Base-by-base conservation (phyloP, 2,113 vertebrate genomes). In the Lota lota region DNA sequence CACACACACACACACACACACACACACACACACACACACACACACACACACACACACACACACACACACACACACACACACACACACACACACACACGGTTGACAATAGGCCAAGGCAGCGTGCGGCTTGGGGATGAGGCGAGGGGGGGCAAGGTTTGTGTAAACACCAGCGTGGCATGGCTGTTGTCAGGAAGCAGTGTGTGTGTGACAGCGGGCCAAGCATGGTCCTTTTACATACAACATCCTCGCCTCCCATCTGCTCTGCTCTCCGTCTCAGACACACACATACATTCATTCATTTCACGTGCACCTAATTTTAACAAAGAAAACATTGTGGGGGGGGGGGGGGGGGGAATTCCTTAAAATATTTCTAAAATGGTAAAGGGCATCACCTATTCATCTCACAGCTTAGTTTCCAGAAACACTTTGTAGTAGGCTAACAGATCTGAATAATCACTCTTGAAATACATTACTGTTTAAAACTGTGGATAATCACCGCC, bases 151-250 rank as follows among this genome's bases (percentile, higher is more conserved):
- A 60, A 79, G 73, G 69, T 81, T 71, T 78, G 80, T 86, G 80
- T 92, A 91, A 92, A 92, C 89, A 88, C 57, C 16, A 51, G 71
- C 56, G 53, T 81, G 86, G 82, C 83, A 86, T 90, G 89, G 87
- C 76, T 84, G 88, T 81, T 79, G 82, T 91, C 87, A 90, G 90
- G 83, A 88, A 86, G 80, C 73, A 62, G 58, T 77, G 73, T 89
- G 73, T 89, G 88, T 89, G 87, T 91, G 89, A 90, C 89, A 88
- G 81, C 75, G 66, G 85, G 85, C 79, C 85, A 87, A 88, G 79
- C 83, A 74, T 63, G 67, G 66, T 64, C 75, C 68, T 76, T 70
- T 81, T 79, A 81, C 72, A 36, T 80, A 68, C 69, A 75, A 78
- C 70, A 75, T 83, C 83, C 75, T 66, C 40, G 63, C 74, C 76